A percentile compares a stretch with the other conserved stretches of the same genome.
Evolutionary conservation across 2,113 vertebrate genomes (phyloP).

Genomic region (Cromileptes altivelis): DNA sequence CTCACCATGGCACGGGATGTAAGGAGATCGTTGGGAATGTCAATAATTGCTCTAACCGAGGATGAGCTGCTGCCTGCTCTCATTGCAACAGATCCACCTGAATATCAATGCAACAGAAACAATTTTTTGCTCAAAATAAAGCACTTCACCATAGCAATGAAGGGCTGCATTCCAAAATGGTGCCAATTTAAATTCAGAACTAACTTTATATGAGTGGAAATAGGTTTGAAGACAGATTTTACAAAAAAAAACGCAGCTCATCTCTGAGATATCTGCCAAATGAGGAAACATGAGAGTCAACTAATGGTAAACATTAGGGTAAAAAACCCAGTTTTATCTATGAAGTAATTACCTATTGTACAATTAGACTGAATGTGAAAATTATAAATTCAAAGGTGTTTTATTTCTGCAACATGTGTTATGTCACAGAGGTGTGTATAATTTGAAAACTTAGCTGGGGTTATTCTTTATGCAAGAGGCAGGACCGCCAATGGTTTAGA

Average conservation of each 20-base stretch:
- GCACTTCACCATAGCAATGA: not conserved
- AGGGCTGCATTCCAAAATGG: not conserved
- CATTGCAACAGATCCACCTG: constrained; percentile 16
- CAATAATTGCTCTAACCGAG: constrained; percentile 62
- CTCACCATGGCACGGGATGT: constrained; percentile 64
- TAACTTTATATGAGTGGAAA: not conserved
- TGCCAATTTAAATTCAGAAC: not conserved
- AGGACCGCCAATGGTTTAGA: no score
- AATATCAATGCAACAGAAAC: constrained; percentile 19
- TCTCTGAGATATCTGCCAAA: not conserved
- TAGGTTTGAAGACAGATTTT: not conserved
- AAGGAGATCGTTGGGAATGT: constrained; percentile 70
- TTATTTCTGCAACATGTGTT: no score
- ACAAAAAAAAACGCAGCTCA: not conserved
- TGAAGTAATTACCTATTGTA: not conserved
- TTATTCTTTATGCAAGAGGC: no score
- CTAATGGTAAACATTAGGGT: not conserved
- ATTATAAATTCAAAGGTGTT: no score
- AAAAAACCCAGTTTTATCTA: not conserved
- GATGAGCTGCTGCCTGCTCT: constrained; percentile 49
- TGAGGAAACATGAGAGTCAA: not conserved
- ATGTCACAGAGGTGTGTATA: no score
- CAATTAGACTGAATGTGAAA: no score
- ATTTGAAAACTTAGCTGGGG: no score
- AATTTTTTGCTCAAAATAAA: not conserved